phyloP scores from a whole-genome alignment of 2,888 invertebrate genomes.

The Drosophila robusta region DNA sequence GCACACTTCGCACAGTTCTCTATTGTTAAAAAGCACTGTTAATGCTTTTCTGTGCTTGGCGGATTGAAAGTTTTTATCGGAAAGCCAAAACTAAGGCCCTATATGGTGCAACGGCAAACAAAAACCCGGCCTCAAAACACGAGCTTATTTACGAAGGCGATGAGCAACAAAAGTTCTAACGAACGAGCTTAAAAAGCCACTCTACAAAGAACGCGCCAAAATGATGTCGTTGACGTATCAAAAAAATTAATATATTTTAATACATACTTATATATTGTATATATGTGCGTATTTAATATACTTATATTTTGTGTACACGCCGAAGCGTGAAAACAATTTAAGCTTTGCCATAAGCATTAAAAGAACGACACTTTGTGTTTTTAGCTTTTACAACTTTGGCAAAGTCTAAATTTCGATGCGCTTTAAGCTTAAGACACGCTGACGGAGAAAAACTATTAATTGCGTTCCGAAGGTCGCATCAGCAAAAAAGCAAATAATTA shows the following conservation, averaged over 20 bases:
- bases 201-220: conserved; percentile 14
- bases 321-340: conserved; percentile 14
- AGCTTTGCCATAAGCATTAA: conserved; percentile 32
- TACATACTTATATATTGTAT: background rate
- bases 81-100: conserved; percentile 53
- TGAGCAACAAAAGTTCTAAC: conserved; percentile 32
- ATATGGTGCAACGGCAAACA: conserved; percentile 4
- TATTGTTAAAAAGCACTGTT: conserved; percentile 61
- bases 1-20: conserved; percentile 21
- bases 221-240: background rate
- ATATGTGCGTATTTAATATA: background rate
- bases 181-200: conserved; percentile 32
- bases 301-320: background rate
- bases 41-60: conserved; percentile 71
- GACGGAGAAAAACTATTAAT: background rate
- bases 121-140: conserved; percentile 29
- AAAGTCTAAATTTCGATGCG: conserved; percentile 63
- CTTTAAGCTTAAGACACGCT: conserved; percentile 67
- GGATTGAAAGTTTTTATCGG: conserved; percentile 73
- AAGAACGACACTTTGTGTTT: conserved; percentile 18
- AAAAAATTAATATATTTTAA: background rate
- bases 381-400: conserved; percentile 62
- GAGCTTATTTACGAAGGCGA: conserved; percentile 38
- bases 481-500: background rate
- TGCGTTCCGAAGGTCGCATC: background rate